Evolutionary conservation across 2,888 invertebrate species (phyloP).

Genomic region (Pseudococcus longispinus): DNA sequence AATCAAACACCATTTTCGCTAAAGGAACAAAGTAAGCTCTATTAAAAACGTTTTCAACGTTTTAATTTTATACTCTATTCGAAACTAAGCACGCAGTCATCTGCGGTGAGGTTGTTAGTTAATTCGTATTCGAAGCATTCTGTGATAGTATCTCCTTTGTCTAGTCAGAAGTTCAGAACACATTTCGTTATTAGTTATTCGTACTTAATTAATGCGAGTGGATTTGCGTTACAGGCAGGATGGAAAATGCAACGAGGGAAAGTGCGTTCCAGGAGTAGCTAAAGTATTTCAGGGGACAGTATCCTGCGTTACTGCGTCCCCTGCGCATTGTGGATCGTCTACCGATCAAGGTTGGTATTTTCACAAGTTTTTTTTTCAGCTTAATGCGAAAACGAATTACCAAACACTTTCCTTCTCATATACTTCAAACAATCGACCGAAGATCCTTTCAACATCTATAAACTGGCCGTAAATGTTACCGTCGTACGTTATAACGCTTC

Average conservation of each 20-base stretch:
- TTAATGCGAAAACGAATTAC: neutral
- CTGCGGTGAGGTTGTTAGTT: neutral
- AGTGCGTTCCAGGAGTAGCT: conserved; percentile 48
- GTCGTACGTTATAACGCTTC: neutral
- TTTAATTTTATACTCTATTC: neutral
- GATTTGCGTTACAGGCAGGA: conserved; percentile 21
- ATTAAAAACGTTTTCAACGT: neutral
- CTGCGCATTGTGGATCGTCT: conserved; percentile 30
- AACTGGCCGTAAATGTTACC: neutral
- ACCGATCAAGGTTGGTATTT: conserved; percentile 36
- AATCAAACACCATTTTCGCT: conserved; percentile 49
- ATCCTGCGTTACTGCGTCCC: conserved; percentile 46
- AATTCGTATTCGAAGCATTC: neutral
- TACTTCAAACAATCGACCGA: neutral
- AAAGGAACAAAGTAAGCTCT: conserved; percentile 46
- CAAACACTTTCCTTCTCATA: neutral
- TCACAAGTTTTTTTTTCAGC: neutral
- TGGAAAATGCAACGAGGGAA: conserved; percentile 48
- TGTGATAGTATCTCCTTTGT: neutral
- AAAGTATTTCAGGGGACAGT: conserved; percentile 50
- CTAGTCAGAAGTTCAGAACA: neutral
- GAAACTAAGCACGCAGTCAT: neutral
- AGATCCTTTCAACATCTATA: neutral
- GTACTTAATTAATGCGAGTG: neutral
- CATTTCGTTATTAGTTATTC: neutral